Evolutionary conservation across 2,797 vertebrate genomes (phyloP), one percentile per base, ranked within the genome.

Genomic region (Melanotaenia pygmaea): DNA sequence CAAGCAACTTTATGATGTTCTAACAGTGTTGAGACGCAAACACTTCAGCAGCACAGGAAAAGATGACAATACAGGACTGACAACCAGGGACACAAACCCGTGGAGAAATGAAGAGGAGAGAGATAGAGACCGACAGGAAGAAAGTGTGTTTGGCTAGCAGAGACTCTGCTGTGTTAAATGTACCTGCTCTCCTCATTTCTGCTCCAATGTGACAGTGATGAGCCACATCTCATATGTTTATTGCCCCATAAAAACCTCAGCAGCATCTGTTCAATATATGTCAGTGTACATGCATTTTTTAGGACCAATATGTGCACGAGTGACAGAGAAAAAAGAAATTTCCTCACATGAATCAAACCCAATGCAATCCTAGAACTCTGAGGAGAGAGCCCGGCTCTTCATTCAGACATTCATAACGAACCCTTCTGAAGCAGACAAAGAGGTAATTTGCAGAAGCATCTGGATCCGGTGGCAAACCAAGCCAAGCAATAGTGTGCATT

Each of bases 401-500:
- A 87, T 87, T 91, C 89, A 83, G 87, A 93, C 86, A 86, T 90
- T 67, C 86, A 61, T 86, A 90, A 86, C 35, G 56, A 83, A 79
- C 77, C 78, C 74, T 82, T 91, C 90, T 85, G 83, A 93, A 88
- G 89, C 84, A 92, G 91, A 94, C 92, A 94, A 93, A 91, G 91
- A 87, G 87, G 86, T 90, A 86, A 93, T 94, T 95, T 93, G 85
- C 81, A 61, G 85, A 89, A 90, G 93, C 93, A 94, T 94, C 94
- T 95, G 94, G 93, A 90, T 92, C 90, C 86, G 89, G 92, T 88
- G 89, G 90, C 80, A 77, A 67, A 76, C 76, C 77, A 81, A 85
- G 77, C 72, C 56, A 64, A 82, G 77, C 73, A 22, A 71, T 22
- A 43, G 62, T 84, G 79, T 76, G 67, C 67, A 62, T 82, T 91